Evolutionary conservation across 2,113 vertebrate genomes (phyloP), one percentile per base, ranked within the genome.

Genomic region (Oncorhynchus nerka): DNA sequence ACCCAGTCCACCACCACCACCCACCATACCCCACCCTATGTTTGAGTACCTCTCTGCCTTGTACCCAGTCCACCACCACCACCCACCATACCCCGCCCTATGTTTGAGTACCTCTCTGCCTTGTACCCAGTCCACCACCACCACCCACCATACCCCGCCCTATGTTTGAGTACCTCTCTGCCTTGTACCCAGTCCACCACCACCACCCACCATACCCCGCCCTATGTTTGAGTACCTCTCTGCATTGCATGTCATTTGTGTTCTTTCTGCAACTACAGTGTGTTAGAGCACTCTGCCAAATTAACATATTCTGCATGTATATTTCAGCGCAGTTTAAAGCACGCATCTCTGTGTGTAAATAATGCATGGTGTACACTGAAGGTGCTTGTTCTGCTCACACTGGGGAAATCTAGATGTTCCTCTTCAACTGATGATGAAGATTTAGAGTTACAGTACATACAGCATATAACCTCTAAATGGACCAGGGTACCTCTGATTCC

Each of bases 241-340:
- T 79, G 73, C 24, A 3, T 85, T 77, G 81, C 86, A 79, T 79
- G 73, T 83, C 82, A 76, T 74, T 77, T 87, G 75, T 85, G 82
- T 84, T 87, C 88, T 94, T 93, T 95, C 94, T 94, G 91, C 89
- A 92, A 92, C 89, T 93, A 93, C 93, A 88, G 86, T 93, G 89
- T 87, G 89, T 85, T 89, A 93, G 93, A 93, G 92, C 87, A 74
- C 73, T 82, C 74, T n/a, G 92, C 83, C 85, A 82, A 89, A 97
- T 97, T 96, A 97, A 95, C 97, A 97, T 97, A 96, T 94, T 94
- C 95, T 92, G 93, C 95, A 95, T 97, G 94, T 96, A 97, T 97
- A 95, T 97, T 97, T 98, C 94, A 97, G 93, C 90, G 92, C 94
- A 91, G 83, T 96, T 96, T 96, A 95, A 96, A 95, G 94, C 92